Base-by-base conservation (phyloP, 2,113 vertebrate genomes). In the Brienomyrus longianalis region DNA sequence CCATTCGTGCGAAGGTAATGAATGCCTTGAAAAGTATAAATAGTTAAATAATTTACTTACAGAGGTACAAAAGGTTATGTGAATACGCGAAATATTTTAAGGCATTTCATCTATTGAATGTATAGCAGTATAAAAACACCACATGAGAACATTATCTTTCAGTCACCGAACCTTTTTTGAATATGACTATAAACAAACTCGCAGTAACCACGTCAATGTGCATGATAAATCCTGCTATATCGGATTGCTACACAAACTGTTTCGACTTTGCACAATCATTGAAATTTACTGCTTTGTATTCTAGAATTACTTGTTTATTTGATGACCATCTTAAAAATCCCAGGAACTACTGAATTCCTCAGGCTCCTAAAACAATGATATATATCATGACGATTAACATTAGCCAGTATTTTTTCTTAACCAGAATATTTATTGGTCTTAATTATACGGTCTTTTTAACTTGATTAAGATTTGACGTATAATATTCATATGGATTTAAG, bases 1-100 rank as follows among this genome's bases (percentile, higher is more conserved):
- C 95, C 94, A 92, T 94, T 96, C 94, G 94, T 94, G 94, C 96
- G 95, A 96, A 96, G 96, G 96, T 97, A 95, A 94, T 94, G 95
- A 96, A 94, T 96, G 96, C 96, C 96, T 96, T 92, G 35, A n/a
- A 87, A 54, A 56, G 86, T 62, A 90, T 88, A 91, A 91, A 90
- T 87, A 92, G 77, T 90, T 50, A 56, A 88, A 86, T 85, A 90
- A 91, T 87, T 88, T 90, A 90, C 59, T n/a, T 88, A 86, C 23
- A 91, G 85, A 27, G 17, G 80, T 39, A 83, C 86, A 89, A 50
- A 13, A 62, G 19, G 66, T 23, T n/a, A 89, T 23, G 27, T 88
- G 45, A 54, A 88, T 86, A 50, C 48, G 15, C 15, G 35, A 80
- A 80, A 80, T 80, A 80, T 80, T 80, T 39, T 80, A 80, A 80